Conservation (phyloP, 2,113 vertebrate genomes). For the Ariopsis seemanni region DNA sequence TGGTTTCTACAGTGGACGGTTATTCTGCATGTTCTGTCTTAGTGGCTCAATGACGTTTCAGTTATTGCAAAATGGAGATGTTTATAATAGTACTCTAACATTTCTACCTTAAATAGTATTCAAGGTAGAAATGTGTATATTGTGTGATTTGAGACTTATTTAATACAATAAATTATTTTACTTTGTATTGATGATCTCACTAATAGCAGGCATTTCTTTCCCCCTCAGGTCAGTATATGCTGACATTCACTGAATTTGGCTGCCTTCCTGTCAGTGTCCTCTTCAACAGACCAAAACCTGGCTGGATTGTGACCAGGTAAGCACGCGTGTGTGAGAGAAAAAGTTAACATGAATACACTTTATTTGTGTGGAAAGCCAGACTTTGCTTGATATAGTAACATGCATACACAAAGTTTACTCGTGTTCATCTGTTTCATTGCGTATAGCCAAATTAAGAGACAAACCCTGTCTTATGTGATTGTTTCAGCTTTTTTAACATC, state of each 20-base stretch:
- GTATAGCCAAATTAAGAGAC: conserved; percentile 9
- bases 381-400: not conserved
- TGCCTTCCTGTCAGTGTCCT: conserved; percentile 60
- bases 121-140: not conserved
- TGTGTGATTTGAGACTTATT: not conserved
- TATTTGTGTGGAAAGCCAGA: not conserved
- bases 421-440: not conserved
- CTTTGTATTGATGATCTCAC: not conserved
- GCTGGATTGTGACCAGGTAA: conserved; percentile 61
- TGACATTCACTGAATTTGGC: conserved; percentile 65
- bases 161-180: not conserved
- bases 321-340: not conserved
- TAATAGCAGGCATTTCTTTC: not conserved
- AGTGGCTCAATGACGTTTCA: not conserved
- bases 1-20: not conserved
- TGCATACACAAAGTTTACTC: not conserved
- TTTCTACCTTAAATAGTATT: not conserved
- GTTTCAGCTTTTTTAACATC: conserved; percentile 67
- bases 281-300: conserved; percentile 29
- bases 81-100: not conserved
- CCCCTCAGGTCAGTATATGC: conserved; percentile 54
- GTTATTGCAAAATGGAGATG: not conserved
- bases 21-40: not conserved
- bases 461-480: not conserved
- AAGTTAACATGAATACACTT: not conserved